A percentile compares a stretch with the other conserved stretches of the same genome.
phyloP scores from a whole-genome alignment of 1,140 invertebrate species.

The Oryzaephilus surinamensis region DNA sequence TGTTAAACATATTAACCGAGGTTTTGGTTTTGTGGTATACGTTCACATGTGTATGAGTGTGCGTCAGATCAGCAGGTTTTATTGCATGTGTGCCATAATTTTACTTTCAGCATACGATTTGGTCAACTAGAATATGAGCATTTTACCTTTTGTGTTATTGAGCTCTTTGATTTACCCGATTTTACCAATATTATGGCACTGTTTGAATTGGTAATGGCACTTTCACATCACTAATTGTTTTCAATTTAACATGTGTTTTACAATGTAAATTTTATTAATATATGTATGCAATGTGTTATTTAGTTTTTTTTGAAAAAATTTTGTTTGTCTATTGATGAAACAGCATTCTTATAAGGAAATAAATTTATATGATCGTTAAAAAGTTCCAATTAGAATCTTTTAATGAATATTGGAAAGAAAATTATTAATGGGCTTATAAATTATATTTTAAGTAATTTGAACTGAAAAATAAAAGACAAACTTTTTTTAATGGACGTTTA shows the following conservation, averaged over 20 bases:
- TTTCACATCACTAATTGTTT: neutral
- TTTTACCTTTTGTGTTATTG: constrained; percentile 27
- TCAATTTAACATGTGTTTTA: no score
- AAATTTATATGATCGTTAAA: neutral
- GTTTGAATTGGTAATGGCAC: constrained; percentile 13
- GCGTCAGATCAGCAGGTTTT: neutral
- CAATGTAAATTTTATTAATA: no score
- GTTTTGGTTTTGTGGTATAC: constrained; percentile 31
- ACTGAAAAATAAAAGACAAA: neutral
- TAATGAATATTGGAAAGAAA: no score
- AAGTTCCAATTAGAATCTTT: no score
- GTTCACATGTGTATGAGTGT: constrained; percentile 17
- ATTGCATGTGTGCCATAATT: neutral
- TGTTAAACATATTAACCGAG: constrained; percentile 35
- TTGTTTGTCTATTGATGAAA: no score
- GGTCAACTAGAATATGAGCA: constrained; percentile 18
- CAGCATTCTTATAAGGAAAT: no score
- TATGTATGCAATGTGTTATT: neutral
- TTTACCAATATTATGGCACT: constrained; percentile 8
- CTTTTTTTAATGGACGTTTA: neutral
- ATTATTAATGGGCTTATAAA: no score
- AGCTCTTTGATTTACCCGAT: constrained; percentile 29
- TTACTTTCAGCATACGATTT: constrained; percentile 4
- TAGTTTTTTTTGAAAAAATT: neutral
- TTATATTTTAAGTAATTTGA: no score